Conservation (phyloP, 2,888 invertebrate species). For the Liposcelis brunnea region DNA sequence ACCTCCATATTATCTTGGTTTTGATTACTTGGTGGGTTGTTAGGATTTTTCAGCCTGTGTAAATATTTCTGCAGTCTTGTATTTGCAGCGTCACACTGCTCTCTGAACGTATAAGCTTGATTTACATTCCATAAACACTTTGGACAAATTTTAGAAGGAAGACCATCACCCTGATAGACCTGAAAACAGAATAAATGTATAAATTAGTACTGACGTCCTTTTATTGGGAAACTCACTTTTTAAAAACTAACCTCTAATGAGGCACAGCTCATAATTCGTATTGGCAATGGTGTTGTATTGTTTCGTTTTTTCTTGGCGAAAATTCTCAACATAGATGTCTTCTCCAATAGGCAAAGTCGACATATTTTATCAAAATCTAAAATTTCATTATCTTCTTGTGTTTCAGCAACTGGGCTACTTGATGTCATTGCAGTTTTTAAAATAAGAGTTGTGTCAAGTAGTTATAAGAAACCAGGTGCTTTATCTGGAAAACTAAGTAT, state of each 20-base stretch:
- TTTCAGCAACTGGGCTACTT: too few relatives aligned
- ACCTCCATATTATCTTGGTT: too few relatives aligned
- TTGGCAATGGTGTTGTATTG: conserved; percentile 7
- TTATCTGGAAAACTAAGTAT: too few relatives aligned
- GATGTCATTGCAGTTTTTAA: too few relatives aligned
- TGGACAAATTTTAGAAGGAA: conserved; percentile 4
- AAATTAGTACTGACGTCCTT: too few relatives aligned
- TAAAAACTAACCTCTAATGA: conserved; percentile 1
- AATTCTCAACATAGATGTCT: conserved; percentile 5
- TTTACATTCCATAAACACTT: conserved; percentile 5
- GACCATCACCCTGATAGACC: conserved; percentile 6
- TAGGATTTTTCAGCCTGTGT: not conserved
- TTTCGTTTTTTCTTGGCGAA: conserved; percentile 6
- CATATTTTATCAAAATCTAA: conserved; percentile 7
- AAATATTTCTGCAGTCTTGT: conserved; percentile 2
- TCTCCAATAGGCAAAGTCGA: conserved; percentile 7
- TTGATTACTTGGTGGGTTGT: too few relatives aligned
- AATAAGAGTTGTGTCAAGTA: too few relatives aligned
- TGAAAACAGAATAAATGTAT: too few relatives aligned
- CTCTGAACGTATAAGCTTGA: conserved; percentile 4
- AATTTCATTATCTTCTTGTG: not conserved
- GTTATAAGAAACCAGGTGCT: too few relatives aligned
- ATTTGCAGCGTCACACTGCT: conserved; percentile 7
- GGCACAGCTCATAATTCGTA: conserved; percentile 8
- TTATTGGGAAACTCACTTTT: too few relatives aligned